Percentiles rank a stretch among this genome's conserved stretches.
phyloP scores from a whole-genome alignment of 2,797 vertebrate species.

The Erpetoichthys calabaricus region DNA sequence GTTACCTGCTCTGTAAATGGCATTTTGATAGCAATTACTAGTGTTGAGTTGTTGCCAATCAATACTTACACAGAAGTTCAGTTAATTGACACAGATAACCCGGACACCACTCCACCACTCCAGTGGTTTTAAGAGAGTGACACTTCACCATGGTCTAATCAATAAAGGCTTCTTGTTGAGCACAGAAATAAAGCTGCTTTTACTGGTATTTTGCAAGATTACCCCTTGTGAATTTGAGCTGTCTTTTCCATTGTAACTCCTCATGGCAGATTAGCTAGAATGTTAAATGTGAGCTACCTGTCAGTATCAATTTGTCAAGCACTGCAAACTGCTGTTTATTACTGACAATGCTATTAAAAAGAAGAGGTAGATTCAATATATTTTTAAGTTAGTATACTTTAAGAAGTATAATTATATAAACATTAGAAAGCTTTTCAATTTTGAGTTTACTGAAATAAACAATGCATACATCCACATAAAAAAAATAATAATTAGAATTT shows the following conservation, averaged over 20 bases:
- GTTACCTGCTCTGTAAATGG: slow-evolving; percentile 49
- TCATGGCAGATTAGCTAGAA: slow-evolving; percentile 50
- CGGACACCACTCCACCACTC: slow-evolving; percentile 28
- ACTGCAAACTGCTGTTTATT: slow-evolving; percentile 47
- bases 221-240: slow-evolving; percentile 42
- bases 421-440: too few relatives aligned
- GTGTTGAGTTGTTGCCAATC: slow-evolving; percentile 63
- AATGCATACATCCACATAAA: too few relatives aligned
- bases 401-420: too few relatives aligned
- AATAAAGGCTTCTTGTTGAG: slow-evolving; percentile 48
- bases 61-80: slow-evolving; percentile 52
- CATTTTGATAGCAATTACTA: slow-evolving; percentile 61
- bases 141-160: slow-evolving; percentile 56
- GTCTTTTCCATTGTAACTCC: slow-evolving; percentile 54
- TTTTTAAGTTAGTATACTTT: too few relatives aligned
- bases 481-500: too few relatives aligned
- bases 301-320: slow-evolving; percentile 68
- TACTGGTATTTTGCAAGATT: slow-evolving; percentile 38
- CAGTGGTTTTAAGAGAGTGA: slow-evolving; percentile 42
- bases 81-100: slow-evolving; percentile 59
- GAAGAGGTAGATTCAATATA: too few relatives aligned
- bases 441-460: too few relatives aligned
- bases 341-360: slow-evolving; percentile 40
- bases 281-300: slow-evolving; percentile 69
- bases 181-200: slow-evolving; percentile 39